phyloP scores from a whole-genome alignment of 2,797 vertebrate species.

The Siniperca undulata region DNA sequence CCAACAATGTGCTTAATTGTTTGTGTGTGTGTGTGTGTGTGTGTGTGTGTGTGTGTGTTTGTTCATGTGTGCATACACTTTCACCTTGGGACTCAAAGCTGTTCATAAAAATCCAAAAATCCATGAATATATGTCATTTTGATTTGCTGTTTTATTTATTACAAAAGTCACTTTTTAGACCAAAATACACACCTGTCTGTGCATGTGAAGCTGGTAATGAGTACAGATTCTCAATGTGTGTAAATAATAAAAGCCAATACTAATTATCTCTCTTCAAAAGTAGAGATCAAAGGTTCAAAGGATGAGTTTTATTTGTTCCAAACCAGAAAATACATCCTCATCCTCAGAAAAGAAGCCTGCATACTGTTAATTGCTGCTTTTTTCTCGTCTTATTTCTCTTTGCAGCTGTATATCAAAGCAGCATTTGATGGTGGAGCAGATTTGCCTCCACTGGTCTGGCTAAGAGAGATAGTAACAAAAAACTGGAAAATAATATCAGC shows the following conservation, averaged over 20 bases:
- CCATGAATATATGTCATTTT: constrained; percentile 15
- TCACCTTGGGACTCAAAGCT: constrained; percentile 27
- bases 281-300: constrained; percentile 44
- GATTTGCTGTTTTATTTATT: neutral
- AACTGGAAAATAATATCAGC: constrained; percentile 39
- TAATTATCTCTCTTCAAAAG: constrained; percentile 33
- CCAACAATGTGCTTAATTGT: constrained; percentile 44
- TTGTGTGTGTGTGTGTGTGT: neutral
- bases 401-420: constrained; percentile 40
- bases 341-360: constrained; percentile 18
- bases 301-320: constrained; percentile 26
- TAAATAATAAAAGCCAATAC: constrained; percentile 11
- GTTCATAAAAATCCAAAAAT: constrained; percentile 27
- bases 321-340: constrained; percentile 7
- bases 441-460: constrained; percentile 18
- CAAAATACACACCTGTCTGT: neutral
- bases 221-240: constrained; percentile 9
- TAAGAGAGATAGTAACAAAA: constrained; percentile 2
- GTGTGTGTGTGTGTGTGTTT: neutral
- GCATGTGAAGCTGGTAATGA: neutral
- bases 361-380: constrained; percentile 6
- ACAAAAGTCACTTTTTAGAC: constrained; percentile 5
- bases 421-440: constrained; percentile 15
- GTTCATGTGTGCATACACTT: neutral
- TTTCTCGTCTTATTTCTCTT: constrained; percentile 28